Evolutionary conservation across 2,888 invertebrate species (phyloP), one percentile per base, ranked within the genome.

Genomic region (Trisateles emortualis): DNA sequence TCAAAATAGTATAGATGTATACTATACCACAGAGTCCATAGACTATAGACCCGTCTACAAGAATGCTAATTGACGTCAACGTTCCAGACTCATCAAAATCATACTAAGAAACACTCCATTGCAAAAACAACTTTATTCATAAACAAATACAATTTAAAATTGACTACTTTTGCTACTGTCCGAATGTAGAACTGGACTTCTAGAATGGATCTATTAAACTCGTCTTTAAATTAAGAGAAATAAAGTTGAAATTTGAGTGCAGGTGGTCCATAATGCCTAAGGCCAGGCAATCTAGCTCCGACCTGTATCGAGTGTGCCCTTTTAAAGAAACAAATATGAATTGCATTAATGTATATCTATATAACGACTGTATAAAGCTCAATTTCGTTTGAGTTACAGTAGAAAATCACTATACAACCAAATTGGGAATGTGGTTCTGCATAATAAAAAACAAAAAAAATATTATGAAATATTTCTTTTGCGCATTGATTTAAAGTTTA

Each of bases 41-140:
- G 76, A 62, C 72, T 72, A 67, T 62, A 67, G 78, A 74, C 73
- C 56, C 59, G 68, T 71, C 71, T 74, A 66, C 70, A 72, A 75
- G 83, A 84, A 84, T 85, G 81, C 81, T 84, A 85, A 85, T 84
- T 81, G 83, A 71, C 67, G 59, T 64, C 68, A 73, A 65, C 74
- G 72, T 73, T 72, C 70, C 74, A 74, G 76, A 68, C 79, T 57
- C 72, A 74, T 76, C 75, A 76, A 71, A 77, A 77, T 68, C 70
- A 63, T 72, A 71, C 58, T 71, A 70, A 39, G 17, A 26, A 22
- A 9, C 8, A 39, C 0, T 14, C 16, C 58, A 54, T 33, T 47
- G 51, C 17, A 77, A 69, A 71, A 51, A 42, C 53, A n/a, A 64
- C 73, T 60, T 66, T 76, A 75, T 8, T 0, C 14, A 0, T 6